Base-by-base conservation (phyloP, 2,113 vertebrate species). In the Cygnus buccinator region DNA sequence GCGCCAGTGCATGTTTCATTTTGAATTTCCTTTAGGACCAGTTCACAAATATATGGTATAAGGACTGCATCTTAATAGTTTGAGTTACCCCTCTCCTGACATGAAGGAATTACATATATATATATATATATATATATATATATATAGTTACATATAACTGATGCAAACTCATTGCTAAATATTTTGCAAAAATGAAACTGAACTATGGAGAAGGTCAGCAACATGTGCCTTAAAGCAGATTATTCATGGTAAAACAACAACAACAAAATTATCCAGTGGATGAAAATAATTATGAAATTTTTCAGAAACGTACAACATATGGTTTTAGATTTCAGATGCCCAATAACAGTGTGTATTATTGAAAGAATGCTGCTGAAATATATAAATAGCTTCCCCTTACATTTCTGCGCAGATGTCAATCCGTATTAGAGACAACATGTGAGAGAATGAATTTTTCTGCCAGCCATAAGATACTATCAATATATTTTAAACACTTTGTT, bases 351-450 rank as follows among this genome's bases (percentile, higher is more conserved):
- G 37, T 86, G n/a, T 48, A 50, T 91, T 95, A 83, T 43, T 90
- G 72, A 95, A 96, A 92, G n/a, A 86, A 84, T 70, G 21, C 1
- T 82, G 31, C 78, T 82, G 75, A 91, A 81, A 87, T 86, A 8
- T 33, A 41, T 84, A 87, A 93, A 76, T 37, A 90, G 4, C 68
- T 93, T 84, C n/a, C 35, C 89, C 37, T 37, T 39, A 43, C 29
- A 65, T 84, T 88, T 16, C 66, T 84, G 29, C 75, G 72, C 13
- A 88, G 84, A 70, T 84, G 61, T 84, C 75, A 84, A 79, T 76
- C 72, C 84, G 17, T 76, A 80, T 79, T 84, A 91, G 26, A 84
- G 61, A 67, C 3, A 71, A 16, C 21, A n/a, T 52, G 50, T 70
- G 57, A 88, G 29, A 93, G 33, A 77, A 67, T 55, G 16, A 81